Evolutionary conservation across 1,140 invertebrate genomes (phyloP).

Genomic region (Heliothis virescens): DNA sequence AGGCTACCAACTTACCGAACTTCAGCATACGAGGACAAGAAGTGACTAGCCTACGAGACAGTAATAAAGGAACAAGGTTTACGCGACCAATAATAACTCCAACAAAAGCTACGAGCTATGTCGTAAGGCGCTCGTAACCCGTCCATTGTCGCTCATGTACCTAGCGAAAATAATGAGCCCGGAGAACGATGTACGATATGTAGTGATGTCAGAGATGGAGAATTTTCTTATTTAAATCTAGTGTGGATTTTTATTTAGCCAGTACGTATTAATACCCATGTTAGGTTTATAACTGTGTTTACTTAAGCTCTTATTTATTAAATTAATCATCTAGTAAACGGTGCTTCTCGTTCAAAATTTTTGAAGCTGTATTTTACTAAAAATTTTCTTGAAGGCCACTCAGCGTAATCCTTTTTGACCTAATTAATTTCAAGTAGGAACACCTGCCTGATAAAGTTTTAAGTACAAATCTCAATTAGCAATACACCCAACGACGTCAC

Average conservation of each 20-base stretch:
- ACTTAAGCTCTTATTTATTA: no score
- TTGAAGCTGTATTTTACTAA: no score
- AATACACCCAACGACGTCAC: slow-evolving; percentile 16
- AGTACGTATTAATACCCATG: no score
- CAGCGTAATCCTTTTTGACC: slow-evolving; percentile 31
- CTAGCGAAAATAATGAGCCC: background rate
- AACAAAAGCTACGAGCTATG: slow-evolving; percentile 13
- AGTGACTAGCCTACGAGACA: background rate
- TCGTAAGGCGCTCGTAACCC: background rate
- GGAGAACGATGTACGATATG: background rate
- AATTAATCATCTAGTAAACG: no score
- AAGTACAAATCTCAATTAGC: slow-evolving; percentile 47
- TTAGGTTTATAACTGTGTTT: no score
- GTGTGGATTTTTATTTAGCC: no score
- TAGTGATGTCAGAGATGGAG: background rate
- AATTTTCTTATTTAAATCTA: no score
- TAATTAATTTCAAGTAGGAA: slow-evolving; percentile 37
- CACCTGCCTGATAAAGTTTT: slow-evolving; percentile 34
- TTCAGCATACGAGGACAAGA: background rate
- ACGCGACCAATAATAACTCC: background rate
- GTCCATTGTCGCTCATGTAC: slow-evolving; percentile 10
- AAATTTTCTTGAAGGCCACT: slow-evolving; percentile 23
- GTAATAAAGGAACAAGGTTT: slow-evolving; percentile 18
- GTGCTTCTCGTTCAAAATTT: no score
- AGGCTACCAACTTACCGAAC: background rate